phyloP scores from a whole-genome alignment of 1,140 invertebrate species.

The Mizuhopecten yessoensis region DNA sequence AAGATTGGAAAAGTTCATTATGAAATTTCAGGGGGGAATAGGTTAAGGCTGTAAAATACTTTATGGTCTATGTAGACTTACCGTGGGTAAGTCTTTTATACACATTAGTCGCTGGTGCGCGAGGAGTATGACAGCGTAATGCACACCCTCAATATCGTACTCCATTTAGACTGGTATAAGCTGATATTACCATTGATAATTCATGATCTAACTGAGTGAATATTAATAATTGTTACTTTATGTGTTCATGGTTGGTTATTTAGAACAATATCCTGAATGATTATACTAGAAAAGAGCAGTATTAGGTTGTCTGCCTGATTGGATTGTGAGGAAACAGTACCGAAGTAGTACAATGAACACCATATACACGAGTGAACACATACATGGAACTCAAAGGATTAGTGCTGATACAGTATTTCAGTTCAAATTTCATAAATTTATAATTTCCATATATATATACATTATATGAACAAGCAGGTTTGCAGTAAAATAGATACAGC shows the following conservation, averaged over 20 bases:
- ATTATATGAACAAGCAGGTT: too few species aligned
- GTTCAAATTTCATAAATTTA: not conserved
- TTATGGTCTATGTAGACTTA: too few species aligned
- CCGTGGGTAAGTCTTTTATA: too few species aligned
- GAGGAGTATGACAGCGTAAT: too few species aligned
- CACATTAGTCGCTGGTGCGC: too few species aligned
- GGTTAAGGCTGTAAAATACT: too few species aligned
- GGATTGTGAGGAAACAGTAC: not conserved
- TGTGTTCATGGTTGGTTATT: not conserved
- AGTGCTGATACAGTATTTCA: not conserved
- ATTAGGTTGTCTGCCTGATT: not conserved
- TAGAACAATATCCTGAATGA: not conserved
- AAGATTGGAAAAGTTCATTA: too few species aligned
- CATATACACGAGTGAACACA: not conserved
- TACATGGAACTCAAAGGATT: not conserved
- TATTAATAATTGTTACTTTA: not conserved
- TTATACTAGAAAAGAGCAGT: not conserved
- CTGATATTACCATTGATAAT: not conserved
- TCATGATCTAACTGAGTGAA: not conserved
- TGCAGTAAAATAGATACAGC: too few species aligned
- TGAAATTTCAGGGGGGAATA: too few species aligned
- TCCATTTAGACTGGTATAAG: too few species aligned
- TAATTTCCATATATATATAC: not conserved
- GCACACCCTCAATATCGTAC: too few species aligned
- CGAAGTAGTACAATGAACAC: not conserved